Conservation (phyloP, 2,113 vertebrate species). For the Pardalotus punctatus region DNA sequence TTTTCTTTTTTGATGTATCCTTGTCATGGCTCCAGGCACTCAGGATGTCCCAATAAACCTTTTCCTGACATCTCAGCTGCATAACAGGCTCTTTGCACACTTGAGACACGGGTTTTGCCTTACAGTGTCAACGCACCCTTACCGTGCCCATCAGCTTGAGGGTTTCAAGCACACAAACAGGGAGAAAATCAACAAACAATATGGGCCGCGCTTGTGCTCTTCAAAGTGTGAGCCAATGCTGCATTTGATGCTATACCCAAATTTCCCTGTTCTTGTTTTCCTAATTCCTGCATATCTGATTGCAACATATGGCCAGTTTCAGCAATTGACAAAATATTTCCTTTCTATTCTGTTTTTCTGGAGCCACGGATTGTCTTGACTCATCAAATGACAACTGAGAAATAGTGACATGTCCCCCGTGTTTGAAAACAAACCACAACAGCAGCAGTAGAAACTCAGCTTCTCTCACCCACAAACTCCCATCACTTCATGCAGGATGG, state of each 20-base stretch:
- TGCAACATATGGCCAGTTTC: constrained; percentile 17
- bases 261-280: constrained; percentile 1
- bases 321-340: constrained; percentile 43
- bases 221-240: not conserved
- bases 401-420: not conserved
- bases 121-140: not conserved
- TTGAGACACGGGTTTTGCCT: not conserved
- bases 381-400: not conserved
- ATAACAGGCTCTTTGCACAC: not conserved
- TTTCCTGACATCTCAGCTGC: not conserved
- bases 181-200: constrained; percentile 19
- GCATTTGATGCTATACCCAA: not conserved
- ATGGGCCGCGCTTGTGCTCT: not conserved
- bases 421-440: not conserved
- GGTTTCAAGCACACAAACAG: not conserved
- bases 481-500: not conserved
- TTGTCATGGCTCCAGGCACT: not conserved
- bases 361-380: not conserved
- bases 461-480: not conserved
- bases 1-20: not conserved
- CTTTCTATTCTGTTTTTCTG: not conserved
- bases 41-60: not conserved
- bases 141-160: not conserved
- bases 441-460: not conserved
- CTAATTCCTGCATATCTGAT: constrained; percentile 27